These are phyloP conservation scores for Chroicocephalus ridibundus DNA, from an alignment of 2,113 vertebrate genomes.

Conservation along the genomic window DNA sequence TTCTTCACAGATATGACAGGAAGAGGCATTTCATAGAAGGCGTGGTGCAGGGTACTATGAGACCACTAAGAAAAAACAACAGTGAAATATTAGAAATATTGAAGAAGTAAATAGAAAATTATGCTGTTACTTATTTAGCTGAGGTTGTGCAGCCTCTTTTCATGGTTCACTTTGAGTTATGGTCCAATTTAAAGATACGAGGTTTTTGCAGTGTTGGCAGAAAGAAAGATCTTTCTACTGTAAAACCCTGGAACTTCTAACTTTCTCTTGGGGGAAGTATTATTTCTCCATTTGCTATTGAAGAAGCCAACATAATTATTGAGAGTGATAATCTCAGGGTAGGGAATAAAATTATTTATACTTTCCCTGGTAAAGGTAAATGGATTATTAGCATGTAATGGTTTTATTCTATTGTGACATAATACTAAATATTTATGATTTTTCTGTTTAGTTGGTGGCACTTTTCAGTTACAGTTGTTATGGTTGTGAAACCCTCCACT, in stretches of 20 bases:
- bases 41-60: not conserved
- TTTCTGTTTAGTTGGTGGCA: not conserved
- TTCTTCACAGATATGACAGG: not conserved
- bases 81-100: slow-evolving; percentile 7
- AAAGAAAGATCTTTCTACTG: slow-evolving; percentile 11
- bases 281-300: slow-evolving; percentile 63
- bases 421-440: not conserved
- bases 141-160: slow-evolving; percentile 15
- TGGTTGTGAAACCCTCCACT: not conserved
- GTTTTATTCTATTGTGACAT: slow-evolving; percentile 9
- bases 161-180: slow-evolving; percentile 43
- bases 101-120: slow-evolving; percentile 15
- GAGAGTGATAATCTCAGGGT: slow-evolving; percentile 44
- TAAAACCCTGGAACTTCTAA: slow-evolving; percentile 32
- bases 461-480: not conserved
- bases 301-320: slow-evolving; percentile 10
- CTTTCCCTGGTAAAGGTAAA: slow-evolving; percentile 33
- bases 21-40: not conserved
- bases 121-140: not conserved
- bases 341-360: slow-evolving; percentile 45
- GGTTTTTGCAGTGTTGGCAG: slow-evolving; percentile 21
- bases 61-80: not conserved
- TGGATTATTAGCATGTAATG: not conserved
- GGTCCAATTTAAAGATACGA: slow-evolving; percentile 52
- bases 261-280: slow-evolving; percentile 34